Evolutionary conservation across 2,888 invertebrate genomes (phyloP).

Genomic region (Cantharis lateralis): DNA sequence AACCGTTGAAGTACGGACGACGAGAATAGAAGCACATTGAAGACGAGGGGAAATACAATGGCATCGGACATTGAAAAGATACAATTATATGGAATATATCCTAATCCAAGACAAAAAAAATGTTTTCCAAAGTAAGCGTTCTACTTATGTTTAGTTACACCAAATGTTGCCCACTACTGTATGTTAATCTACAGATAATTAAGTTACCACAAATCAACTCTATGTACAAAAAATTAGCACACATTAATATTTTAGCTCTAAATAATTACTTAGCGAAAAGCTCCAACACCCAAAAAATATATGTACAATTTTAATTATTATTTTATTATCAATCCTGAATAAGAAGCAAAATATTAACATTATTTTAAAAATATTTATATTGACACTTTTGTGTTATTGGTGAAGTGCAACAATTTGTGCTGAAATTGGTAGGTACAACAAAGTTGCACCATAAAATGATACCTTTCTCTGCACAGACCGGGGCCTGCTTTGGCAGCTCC

Average conservation of each 20-base stretch:
- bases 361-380: conserved; percentile 9
- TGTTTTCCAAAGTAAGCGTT: not conserved
- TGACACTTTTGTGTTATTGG: conserved; percentile 36
- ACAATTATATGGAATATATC: not conserved
- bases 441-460: conserved; percentile 46
- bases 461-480: conserved; percentile 62
- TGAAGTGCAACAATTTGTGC: conserved; percentile 53
- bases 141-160: not conserved
- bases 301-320: not conserved
- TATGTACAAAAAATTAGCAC: not conserved
- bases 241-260: not conserved
- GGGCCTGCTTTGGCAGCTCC: conserved; percentile 55
- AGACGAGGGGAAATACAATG: not conserved
- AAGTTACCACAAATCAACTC: not conserved
- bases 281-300: conserved; percentile 12
- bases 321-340: not conserved
- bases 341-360: not conserved
- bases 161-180: not conserved
- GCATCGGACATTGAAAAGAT: not conserved
- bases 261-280: not conserved
- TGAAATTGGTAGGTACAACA: conserved; percentile 46
- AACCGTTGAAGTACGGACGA: not conserved
- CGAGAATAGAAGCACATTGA: not conserved
- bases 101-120: not conserved
- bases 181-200: not conserved